These are phyloP conservation scores for Petroica traversi DNA, from an alignment of 2,113 vertebrate species.

Conservation along the genomic window DNA sequence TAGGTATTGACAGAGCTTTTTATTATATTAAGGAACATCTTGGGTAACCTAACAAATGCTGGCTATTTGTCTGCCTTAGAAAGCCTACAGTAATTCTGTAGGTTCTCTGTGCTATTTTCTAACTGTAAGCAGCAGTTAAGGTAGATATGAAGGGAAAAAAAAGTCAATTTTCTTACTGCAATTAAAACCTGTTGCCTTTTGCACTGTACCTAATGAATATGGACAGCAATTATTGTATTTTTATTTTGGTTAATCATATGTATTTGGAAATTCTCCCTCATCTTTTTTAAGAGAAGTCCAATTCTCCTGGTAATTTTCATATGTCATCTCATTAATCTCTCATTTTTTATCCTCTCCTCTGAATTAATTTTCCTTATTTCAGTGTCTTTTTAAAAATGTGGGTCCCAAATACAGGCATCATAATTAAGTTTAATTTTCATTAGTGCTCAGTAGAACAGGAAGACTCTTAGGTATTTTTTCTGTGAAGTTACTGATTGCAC, in stretches of 20 bases:
- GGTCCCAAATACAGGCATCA: not conserved
- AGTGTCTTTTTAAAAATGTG: not conserved
- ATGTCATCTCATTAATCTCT: slow-evolving; percentile 1
- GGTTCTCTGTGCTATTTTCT: not conserved
- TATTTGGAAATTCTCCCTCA: slow-evolving; percentile 2
- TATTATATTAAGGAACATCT: not conserved
- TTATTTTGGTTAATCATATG: slow-evolving; percentile 11
- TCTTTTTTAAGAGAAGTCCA: not conserved
- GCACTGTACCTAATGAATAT: not conserved
- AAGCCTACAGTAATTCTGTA: not conserved
- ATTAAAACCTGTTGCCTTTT: not conserved
- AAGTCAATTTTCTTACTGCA: not conserved
- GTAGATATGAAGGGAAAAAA: not conserved
- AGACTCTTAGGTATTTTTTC: not conserved
- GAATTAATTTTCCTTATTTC: not conserved
- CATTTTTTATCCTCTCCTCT: not conserved
- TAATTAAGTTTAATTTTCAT: slow-evolving; percentile 54
- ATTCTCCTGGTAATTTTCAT: not conserved
- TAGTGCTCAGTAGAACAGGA: slow-evolving; percentile 24
- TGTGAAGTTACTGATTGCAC: slow-evolving; percentile 6
- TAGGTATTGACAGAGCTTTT: not conserved
- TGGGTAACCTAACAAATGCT: not conserved
- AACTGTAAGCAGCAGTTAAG: not conserved
- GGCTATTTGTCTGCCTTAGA: not conserved
- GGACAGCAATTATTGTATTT: slow-evolving; percentile 1